These are phyloP conservation scores for Hyalella azteca DNA, from an alignment of 2,888 invertebrate species.

Conservation along the genomic window DNA sequence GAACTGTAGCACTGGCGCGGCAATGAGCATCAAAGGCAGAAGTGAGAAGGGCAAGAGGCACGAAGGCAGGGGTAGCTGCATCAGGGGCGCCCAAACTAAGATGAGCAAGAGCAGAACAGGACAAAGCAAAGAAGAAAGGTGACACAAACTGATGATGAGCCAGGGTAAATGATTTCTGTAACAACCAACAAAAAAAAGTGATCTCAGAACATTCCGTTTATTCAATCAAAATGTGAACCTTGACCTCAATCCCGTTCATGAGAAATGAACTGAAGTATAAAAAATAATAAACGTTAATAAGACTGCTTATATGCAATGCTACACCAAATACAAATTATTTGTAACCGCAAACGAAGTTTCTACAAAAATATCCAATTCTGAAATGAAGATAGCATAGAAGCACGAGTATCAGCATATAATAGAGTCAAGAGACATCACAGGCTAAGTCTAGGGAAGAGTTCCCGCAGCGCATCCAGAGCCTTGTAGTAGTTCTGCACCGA, in stretches of 20 bases:
- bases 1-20: slow-evolving; percentile 5
- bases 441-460: not conserved
- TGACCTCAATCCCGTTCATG: too few relatives aligned
- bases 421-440: not conserved
- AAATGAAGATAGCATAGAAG: too few relatives aligned
- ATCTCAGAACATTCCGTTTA: too few relatives aligned
- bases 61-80: slow-evolving; percentile 1
- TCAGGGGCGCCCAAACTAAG: slow-evolving; percentile 5
- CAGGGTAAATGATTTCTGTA: not conserved
- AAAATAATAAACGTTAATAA: too few relatives aligned
- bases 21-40: not conserved
- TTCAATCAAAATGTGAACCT: too few relatives aligned
- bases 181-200: not conserved
- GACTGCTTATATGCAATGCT: too few relatives aligned
- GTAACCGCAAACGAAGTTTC: too few relatives aligned
- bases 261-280: too few relatives aligned
- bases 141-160: not conserved
- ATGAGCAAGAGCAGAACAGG: not conserved
- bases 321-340: too few relatives aligned
- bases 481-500: slow-evolving; percentile 19
- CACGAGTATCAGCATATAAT: too few relatives aligned
- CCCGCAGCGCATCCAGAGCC: slow-evolving; percentile 34
- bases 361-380: too few relatives aligned
- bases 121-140: not conserved
- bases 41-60: slow-evolving; percentile 3